Base-by-base conservation (phyloP, 2,113 vertebrate species). In the Meriones unguiculatus region DNA sequence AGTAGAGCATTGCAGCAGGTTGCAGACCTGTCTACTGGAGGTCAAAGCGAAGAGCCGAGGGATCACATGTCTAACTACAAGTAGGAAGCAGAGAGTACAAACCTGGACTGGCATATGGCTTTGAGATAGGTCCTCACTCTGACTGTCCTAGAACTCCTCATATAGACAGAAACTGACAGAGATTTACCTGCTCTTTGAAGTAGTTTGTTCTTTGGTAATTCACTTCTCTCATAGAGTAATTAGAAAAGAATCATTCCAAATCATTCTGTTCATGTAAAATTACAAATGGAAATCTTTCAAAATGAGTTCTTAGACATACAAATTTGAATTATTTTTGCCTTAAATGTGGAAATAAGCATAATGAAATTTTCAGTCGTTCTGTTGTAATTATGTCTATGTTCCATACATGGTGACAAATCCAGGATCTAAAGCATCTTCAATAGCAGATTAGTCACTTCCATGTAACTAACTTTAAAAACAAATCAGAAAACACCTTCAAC, bases 251-350 rank as follows among this genome's bases (percentile, higher is more conserved):
- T 46, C 30, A 6, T 5, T 81, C 41, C 87, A 13, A 69, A 18
- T 54, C 1, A 18, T 91, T 89, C 89, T 85, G 38, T 14, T 38
- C 20, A 46, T 70, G 32, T 76, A 92, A 96, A 87, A 87, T 90
- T 77, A 95, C 70, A 25, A 70, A 41, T 30, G 32, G 67, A 80
- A 87, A 64, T 5, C 10, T 62, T 87, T 59, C 77, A 85, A 88
- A 80, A 10, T 70, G 59, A 65, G 35, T 12, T 32, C 93, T 92
- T 84, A 65, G 4, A 46, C 28, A 5, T 1, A 15, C 46, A 28
- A 50, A 52, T 24, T 17, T 52, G 46, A 77, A 17, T 25, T 62
- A 77, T 41, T 59, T 57, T n/a, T n/a, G n/a, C 25, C 70, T 77
- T 91, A 82, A 69, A 50, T n/a, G 54, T 92, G 14, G 50, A 57